A percentile compares a stretch with the other conserved stretches of the same genome.
phyloP scores from a whole-genome alignment of 1,140 invertebrate genomes.

The Proales similis region DNA sequence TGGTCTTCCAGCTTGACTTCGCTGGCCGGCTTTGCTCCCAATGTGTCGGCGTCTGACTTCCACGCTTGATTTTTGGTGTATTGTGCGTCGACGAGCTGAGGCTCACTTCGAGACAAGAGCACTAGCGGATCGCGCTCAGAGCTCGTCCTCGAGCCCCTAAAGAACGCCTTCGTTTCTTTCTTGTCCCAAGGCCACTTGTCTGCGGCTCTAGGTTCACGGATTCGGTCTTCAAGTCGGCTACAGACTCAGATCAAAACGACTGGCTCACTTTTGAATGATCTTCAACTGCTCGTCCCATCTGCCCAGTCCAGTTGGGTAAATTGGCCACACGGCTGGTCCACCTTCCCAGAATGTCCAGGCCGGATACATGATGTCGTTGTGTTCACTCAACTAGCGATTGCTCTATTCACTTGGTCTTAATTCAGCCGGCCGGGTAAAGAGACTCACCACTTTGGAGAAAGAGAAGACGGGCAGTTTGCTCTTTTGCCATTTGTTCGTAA shows the following conservation, averaged over 20 bases:
- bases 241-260: background rate
- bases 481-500: constrained; percentile 62
- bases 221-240: no score
- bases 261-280: constrained; percentile 59
- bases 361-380: constrained; percentile 88
- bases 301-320: constrained; percentile 84
- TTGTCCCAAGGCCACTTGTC: constrained; percentile 66
- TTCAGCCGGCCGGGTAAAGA: constrained; percentile 29
- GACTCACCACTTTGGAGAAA: constrained; percentile 69
- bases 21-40: constrained; percentile 67
- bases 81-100: constrained; percentile 76
- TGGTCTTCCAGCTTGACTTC: constrained; percentile 85
- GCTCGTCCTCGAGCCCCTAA: constrained; percentile 84
- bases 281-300: constrained; percentile 77
- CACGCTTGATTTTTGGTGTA: constrained; percentile 98
- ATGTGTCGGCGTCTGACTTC: constrained; percentile 82
- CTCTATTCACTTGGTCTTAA: constrained; percentile 13
- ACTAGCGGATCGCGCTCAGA: constrained; percentile 80
- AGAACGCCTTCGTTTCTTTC: constrained; percentile 72
- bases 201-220: constrained; percentile 51
- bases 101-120: constrained; percentile 67
- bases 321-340: constrained; percentile 76
- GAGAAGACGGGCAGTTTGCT: constrained; percentile 73
- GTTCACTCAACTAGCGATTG: constrained; percentile 61
- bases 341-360: constrained; percentile 97